Conservation (phyloP, 2,888 invertebrate species). For the Drosophila anceps region DNA sequence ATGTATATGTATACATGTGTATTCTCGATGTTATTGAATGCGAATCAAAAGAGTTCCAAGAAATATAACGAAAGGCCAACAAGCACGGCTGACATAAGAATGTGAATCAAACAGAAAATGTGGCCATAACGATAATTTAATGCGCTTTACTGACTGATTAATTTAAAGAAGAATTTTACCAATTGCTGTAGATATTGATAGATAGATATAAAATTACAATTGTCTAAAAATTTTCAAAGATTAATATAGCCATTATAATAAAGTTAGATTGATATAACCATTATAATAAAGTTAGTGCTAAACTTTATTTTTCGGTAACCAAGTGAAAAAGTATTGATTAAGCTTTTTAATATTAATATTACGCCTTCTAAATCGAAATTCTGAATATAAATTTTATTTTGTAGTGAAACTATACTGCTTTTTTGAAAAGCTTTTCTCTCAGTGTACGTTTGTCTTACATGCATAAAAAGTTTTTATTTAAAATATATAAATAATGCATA, state of each 20-base stretch:
- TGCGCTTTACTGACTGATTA: conserved; percentile 28
- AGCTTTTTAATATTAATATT: no score
- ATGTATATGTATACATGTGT: conserved; percentile 38
- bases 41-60: conserved; percentile 72
- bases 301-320: no score
- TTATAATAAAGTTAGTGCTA: no score
- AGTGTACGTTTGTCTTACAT: no score
- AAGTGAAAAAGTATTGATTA: no score
- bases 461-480: no score
- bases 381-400: no score
- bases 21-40: conserved; percentile 65
- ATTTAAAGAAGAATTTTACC: background rate
- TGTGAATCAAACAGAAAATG: conserved; percentile 1
- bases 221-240: background rate
- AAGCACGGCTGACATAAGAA: conserved; percentile 34
- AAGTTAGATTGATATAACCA: background rate
- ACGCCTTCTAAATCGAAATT: no score
- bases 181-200: background rate
- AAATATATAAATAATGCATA: background rate
- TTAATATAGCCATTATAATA: background rate
- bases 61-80: conserved; percentile 51
- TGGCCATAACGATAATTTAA: conserved; percentile 36
- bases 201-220: background rate
- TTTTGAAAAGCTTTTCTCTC: background rate
- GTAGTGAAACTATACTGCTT: no score